Evolutionary conservation across 2,797 vertebrate genomes (phyloP), one percentile per base, ranked within the genome.

Genomic region (Myotis myotis): DNA sequence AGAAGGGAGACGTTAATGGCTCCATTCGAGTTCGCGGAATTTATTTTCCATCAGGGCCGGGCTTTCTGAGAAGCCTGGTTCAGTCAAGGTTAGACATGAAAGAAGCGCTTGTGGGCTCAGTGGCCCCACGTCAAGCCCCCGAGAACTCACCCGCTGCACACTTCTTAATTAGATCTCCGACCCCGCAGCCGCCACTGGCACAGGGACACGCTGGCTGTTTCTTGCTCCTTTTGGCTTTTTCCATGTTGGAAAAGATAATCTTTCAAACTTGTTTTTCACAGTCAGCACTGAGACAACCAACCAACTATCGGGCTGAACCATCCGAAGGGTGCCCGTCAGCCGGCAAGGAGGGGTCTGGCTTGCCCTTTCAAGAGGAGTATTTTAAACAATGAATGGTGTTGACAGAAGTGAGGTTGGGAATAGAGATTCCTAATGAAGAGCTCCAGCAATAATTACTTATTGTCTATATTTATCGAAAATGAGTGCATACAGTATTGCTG

Each of bases 401-500:
- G 95, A 91, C 71, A 36, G 62, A 93, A 66, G 71, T 60, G 53
- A 80, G 53, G 41, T 66, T 16, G 81, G 60, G 66, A 72, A 28
- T 44, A 53, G 81, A 80, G 88, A 64, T 70, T 76, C 49, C 7
- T 85, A 89, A 96, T 75, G 75, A 96, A 62, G 5, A 84, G 66
- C 62, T 93, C 55, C 23, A 36, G 88, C 85, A 80, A 92, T 93
- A 87, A 96, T 94, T 92, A 87, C 79, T 95, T 86, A 96, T 96
- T 97, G 96, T 97, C 95, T 96, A 49, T 87, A 92, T 94, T 96
- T 96, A 91, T 93, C 2, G 7, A 74, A 92, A 96, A 91, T 49
- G 55, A 88, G 66, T 84, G 23, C 13, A 6, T 89, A 41, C 47
- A 75, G 74, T 95, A 81, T 83, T 91, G 49, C 87, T 95, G 60